These are phyloP conservation scores for Polydrusus tereticollis DNA, from an alignment of 2,888 invertebrate genomes.

Conservation along the genomic window DNA sequence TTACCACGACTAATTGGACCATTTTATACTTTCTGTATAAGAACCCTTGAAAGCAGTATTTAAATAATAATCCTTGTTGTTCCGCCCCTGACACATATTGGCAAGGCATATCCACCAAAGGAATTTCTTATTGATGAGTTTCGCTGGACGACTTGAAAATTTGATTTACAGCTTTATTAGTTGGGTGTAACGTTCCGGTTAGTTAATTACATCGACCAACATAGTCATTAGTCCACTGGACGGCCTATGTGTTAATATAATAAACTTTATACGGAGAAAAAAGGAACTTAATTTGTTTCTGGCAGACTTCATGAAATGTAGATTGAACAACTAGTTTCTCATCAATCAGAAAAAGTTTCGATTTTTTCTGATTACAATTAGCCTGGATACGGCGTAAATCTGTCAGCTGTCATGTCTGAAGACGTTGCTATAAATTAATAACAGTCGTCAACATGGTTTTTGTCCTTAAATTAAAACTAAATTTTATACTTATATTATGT, in stretches of 20 bases:
- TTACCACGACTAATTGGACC: no score
- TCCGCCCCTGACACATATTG: not conserved
- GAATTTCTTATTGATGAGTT: constrained; percentile 19
- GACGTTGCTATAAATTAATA: no score
- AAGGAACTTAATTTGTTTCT: not conserved
- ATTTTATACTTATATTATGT: no score
- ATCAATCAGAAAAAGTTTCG: not conserved
- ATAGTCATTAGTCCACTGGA: constrained; percentile 21
- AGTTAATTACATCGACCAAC: constrained; percentile 22
- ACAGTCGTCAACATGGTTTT: no score
- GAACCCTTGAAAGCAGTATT: no score
- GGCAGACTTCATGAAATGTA: constrained; percentile 1
- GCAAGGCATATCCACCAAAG: not conserved
- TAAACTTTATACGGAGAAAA: constrained; percentile 14
- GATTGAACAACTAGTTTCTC: not conserved
- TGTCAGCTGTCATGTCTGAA: no score
- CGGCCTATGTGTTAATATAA: constrained; percentile 29
- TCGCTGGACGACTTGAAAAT: constrained; percentile 9
- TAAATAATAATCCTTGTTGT: not conserved
- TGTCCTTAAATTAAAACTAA: no score
- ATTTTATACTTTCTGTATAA: no score
- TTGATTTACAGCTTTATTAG: constrained; percentile 30
- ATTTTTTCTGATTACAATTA: not conserved
- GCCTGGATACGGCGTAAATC: not conserved
- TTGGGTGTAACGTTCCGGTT: constrained; percentile 17